phyloP scores from a whole-genome alignment of 2,888 invertebrate genomes.

The Orthonychiurus folsomi region DNA sequence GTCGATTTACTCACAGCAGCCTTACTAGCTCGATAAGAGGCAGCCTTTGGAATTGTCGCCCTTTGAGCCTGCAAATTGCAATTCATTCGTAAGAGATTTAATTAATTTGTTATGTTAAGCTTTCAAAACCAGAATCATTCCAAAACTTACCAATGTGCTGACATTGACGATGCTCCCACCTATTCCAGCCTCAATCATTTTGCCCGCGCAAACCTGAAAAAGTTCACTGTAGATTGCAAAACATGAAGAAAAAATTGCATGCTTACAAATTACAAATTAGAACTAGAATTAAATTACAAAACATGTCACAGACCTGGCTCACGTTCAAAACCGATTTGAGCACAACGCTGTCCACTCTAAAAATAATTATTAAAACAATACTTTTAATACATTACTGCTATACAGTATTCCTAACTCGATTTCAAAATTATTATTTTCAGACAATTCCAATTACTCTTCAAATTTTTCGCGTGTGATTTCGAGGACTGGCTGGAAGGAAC shows the following conservation, averaged over 20 bases:
- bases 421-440: not conserved
- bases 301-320: too few relatives aligned
- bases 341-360: not conserved
- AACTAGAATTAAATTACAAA: too few relatives aligned
- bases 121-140: not conserved
- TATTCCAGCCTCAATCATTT: conserved; percentile 43
- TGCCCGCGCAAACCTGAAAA: conserved; percentile 45
- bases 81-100: too few relatives aligned
- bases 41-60: not conserved
- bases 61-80: not conserved
- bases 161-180: conserved; percentile 48
- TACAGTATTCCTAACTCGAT: not conserved
- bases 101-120: too few relatives aligned
- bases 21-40: not conserved
- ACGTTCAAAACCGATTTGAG: not conserved
- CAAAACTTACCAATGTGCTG: conserved; percentile 42
- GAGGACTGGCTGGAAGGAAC: not conserved
- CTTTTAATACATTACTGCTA: not conserved
- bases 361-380: too few relatives aligned
- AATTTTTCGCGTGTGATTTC: not conserved
- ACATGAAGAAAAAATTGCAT: too few relatives aligned
- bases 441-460: not conserved
- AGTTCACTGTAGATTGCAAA: conserved; percentile 33
- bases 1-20: not conserved
- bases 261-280: too few relatives aligned